A percentile compares a stretch with the other conserved stretches of the same genome.
Conservation (phyloP, 2,888 invertebrate species). For the Trichopria drosophilae region DNA sequence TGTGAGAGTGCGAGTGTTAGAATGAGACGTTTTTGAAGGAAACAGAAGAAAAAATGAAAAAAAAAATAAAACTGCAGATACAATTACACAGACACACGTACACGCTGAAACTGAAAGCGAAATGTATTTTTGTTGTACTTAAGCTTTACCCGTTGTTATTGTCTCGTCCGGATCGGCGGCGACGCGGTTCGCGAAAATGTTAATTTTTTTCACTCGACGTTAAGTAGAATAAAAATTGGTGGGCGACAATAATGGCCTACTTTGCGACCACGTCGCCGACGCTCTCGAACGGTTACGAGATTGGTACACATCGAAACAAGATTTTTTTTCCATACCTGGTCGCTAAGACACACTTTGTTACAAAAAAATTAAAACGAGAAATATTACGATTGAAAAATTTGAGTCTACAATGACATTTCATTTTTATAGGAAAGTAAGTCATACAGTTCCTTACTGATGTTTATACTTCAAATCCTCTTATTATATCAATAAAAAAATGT, state of each 20-base stretch:
- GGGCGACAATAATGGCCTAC: too few relatives aligned
- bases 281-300: conserved; percentile 21
- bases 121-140: conserved; percentile 48
- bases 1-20: too few relatives aligned
- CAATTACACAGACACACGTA: too few relatives aligned
- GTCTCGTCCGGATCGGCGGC: conserved; percentile 28
- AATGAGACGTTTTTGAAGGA: too few relatives aligned
- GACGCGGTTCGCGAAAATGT: conserved; percentile 1
- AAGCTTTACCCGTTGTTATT: conserved; percentile 39
- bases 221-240: too few relatives aligned
- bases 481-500: conserved; percentile 52
- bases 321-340: conserved; percentile 24
- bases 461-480: conserved; percentile 52
- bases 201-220: neutral
- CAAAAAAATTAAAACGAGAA: conserved; percentile 14
- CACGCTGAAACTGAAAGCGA: conserved; percentile 33
- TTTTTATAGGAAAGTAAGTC: conserved; percentile 48
- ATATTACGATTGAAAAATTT: conserved; percentile 24
- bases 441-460: conserved; percentile 55
- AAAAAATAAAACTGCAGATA: conserved; percentile 28
- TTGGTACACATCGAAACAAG: conserved; percentile 21
- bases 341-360: conserved; percentile 32
- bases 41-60: conserved; percentile 1
- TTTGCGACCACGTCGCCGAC: conserved; percentile 22
- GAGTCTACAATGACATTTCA: conserved; percentile 42